A percentile compares a stretch with the other conserved stretches of the same genome.
phyloP scores from a whole-genome alignment of 2,113 vertebrate species.

The Acanthochromis polyacanthus region DNA sequence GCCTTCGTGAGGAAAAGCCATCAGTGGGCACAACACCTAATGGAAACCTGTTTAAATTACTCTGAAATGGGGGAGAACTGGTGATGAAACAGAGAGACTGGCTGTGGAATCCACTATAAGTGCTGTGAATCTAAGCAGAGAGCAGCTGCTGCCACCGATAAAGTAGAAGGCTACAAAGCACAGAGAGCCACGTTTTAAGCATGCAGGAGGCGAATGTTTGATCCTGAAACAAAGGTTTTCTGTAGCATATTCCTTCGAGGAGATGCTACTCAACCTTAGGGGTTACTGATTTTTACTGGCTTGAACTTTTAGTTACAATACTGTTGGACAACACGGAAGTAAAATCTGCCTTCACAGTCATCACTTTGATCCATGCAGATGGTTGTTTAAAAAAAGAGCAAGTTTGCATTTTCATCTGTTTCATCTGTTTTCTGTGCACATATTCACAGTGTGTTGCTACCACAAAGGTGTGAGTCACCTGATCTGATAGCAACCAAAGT shows the following conservation, averaged over 20 bases:
- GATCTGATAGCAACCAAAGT: constrained; percentile 53
- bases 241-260: constrained; percentile 14
- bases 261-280: constrained; percentile 18
- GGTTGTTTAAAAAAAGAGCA: neutral
- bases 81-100: neutral
- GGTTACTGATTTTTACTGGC: neutral
- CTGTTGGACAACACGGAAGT: neutral
- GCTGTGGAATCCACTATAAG: neutral
- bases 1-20: too few species aligned
- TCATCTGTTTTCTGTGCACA: constrained; percentile 39
- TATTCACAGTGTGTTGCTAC: constrained; percentile 54
- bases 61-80: neutral
- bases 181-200: neutral
- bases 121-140: constrained; percentile 7
- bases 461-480: constrained; percentile 48
- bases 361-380: neutral
- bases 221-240: constrained; percentile 24
- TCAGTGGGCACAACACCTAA: too few species aligned
- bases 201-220: constrained; percentile 21
- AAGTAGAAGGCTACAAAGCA: too few species aligned
- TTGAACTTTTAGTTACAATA: constrained; percentile 13
- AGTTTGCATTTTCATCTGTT: constrained; percentile 6
- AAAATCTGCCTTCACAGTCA: constrained; percentile 17
- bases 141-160: neutral
- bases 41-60: neutral